phyloP scores from a whole-genome alignment of 2,888 invertebrate genomes.

The Nezara viridula region DNA sequence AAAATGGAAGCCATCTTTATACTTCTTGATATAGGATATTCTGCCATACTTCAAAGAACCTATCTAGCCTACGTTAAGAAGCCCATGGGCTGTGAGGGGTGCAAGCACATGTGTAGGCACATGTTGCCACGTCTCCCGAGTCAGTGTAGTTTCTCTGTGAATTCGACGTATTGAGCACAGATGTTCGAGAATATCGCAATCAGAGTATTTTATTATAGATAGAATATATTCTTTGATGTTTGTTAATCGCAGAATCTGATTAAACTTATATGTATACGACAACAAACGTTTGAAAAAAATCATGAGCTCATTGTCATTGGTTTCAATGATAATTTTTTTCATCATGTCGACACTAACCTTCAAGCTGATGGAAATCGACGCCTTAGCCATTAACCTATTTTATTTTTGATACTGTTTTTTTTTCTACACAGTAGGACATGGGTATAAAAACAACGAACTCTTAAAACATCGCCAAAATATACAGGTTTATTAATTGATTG shows the following conservation, averaged over 20 bases:
- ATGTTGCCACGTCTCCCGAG: slow-evolving; percentile 10
- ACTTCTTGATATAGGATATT: too few relatives aligned
- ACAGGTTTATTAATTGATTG: too few relatives aligned
- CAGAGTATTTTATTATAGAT: not conserved
- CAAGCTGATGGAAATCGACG: not conserved
- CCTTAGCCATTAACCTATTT: not conserved
- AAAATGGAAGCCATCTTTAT: too few relatives aligned
- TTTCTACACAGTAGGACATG: too few relatives aligned
- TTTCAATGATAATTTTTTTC: not conserved
- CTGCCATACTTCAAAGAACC: not conserved
- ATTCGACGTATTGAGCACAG: not conserved
- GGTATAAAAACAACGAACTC: too few relatives aligned
- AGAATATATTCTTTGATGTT: not conserved
- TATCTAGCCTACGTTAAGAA: not conserved
- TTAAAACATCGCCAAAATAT: too few relatives aligned
- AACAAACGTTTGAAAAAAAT: not conserved
- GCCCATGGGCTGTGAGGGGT: not conserved
- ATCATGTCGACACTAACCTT: not conserved
- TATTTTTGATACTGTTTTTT: too few relatives aligned
- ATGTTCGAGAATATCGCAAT: not conserved
- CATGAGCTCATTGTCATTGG: not conserved
- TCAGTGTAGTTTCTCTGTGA: not conserved
- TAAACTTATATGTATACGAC: not conserved
- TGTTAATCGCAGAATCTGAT: not conserved
- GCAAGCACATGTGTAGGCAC: not conserved